These are phyloP conservation scores for Elachura formosa DNA, from an alignment of 2,113 vertebrate genomes.

Conservation along the genomic window DNA sequence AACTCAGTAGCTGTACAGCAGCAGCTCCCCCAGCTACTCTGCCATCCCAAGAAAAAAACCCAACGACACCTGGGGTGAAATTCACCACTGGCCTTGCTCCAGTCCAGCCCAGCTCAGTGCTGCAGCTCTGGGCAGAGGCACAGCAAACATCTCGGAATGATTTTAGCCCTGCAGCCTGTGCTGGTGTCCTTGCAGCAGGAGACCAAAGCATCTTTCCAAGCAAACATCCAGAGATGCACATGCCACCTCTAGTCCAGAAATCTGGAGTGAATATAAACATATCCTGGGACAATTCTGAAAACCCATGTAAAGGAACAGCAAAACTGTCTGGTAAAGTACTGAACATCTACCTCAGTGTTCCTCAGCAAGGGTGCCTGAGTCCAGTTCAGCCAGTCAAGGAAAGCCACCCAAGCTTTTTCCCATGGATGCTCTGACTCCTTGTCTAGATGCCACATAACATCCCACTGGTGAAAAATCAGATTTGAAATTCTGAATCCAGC, in stretches of 20 bases:
- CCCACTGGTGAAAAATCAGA: background rate
- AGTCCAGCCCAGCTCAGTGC: background rate
- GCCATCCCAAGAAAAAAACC: background rate
- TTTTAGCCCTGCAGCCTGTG: background rate
- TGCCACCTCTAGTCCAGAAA: background rate
- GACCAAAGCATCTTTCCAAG: background rate
- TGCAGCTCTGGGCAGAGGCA: rapidly evolving
- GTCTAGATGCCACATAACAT: background rate
- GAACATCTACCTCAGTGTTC: background rate
- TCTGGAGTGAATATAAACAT: background rate
- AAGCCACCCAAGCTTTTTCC: background rate
- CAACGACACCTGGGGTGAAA: no score
- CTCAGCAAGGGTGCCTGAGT: background rate
- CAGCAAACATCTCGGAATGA: rapidly evolving
- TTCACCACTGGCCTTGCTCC: rapidly evolving
- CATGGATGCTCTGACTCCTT: background rate
- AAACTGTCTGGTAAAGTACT: background rate
- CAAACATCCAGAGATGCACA: background rate
- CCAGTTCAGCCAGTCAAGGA: background rate
- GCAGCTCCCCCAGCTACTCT: rapidly evolving
- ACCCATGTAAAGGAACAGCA: background rate
- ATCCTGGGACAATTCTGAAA: background rate
- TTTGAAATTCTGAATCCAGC: background rate
- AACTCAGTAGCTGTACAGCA: background rate
- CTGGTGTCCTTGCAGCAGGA: rapidly evolving